Conservation (phyloP, 1,140 invertebrate species). For the Schlechtendalia chinensis region DNA sequence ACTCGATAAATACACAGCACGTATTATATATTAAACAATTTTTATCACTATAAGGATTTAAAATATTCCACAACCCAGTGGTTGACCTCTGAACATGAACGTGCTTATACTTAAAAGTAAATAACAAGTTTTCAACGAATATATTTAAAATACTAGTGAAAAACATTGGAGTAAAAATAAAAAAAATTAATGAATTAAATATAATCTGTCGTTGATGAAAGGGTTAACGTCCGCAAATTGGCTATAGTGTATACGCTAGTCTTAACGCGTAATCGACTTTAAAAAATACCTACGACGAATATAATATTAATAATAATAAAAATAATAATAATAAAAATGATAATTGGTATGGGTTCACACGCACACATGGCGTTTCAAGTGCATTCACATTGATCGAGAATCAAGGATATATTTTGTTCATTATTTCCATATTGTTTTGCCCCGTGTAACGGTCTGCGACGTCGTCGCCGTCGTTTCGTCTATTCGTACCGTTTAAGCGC, state of each 20-base stretch:
- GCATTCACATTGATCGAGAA: not conserved
- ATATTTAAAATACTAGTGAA: too few species aligned
- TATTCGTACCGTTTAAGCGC: too few species aligned
- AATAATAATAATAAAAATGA: not conserved
- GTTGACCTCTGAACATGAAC: too few species aligned
- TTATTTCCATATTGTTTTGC: not conserved
- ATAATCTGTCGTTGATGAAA: not conserved
- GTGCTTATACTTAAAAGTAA: too few species aligned
- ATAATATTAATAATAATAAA: not conserved
- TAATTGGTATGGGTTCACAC: not conserved
- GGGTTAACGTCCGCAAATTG: constrained; percentile 10
- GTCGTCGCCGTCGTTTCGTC: too few species aligned
- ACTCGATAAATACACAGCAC: too few species aligned
- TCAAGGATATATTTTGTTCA: constrained; percentile 23
- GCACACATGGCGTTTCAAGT: not conserved
- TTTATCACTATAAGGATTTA: too few species aligned
- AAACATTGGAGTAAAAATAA: not conserved
- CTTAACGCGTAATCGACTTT: not conserved
- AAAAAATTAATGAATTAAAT: not conserved
- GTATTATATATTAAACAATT: too few species aligned
- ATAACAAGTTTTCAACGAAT: too few species aligned
- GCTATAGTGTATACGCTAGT: not conserved
- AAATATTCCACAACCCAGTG: too few species aligned
- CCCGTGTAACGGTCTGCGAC: too few species aligned
- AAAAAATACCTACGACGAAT: constrained; percentile 5